Evolutionary conservation across 1,140 invertebrate species (phyloP).

Genomic region (Harlomillsia oculata): DNA sequence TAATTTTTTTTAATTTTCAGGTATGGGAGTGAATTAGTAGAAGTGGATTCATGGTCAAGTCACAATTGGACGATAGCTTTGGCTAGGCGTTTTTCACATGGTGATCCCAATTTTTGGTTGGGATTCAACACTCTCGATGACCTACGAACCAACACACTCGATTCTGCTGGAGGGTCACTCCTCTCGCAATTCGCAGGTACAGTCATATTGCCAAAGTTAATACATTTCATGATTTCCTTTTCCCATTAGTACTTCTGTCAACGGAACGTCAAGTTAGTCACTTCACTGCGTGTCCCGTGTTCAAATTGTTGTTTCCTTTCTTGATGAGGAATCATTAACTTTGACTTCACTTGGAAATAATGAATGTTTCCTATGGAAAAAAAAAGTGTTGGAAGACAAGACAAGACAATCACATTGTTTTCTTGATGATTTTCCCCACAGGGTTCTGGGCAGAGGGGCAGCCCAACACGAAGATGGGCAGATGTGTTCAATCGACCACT

Average conservation of each 20-base stretch:
- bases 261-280: too few species aligned
- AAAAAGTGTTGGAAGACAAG: too few species aligned
- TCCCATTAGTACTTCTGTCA: too few species aligned
- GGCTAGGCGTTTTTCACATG: conserved; percentile 46
- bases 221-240: too few species aligned
- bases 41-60: conserved; percentile 76
- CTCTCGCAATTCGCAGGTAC: conserved; percentile 84
- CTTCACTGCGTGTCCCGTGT: too few species aligned
- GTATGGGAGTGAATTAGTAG: conserved; percentile 84
- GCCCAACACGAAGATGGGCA: conserved; percentile 52
- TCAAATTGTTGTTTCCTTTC: too few species aligned
- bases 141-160: conserved; percentile 80
- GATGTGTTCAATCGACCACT: conserved; percentile 35
- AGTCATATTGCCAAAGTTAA: too few species aligned
- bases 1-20: conserved; percentile 44
- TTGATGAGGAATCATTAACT: too few species aligned
- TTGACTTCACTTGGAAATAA: too few species aligned
- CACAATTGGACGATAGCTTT: conserved; percentile 80
- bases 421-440: too few species aligned
- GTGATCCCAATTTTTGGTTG: conserved; percentile 59
- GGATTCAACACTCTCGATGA: conserved; percentile 81
- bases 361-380: too few species aligned
- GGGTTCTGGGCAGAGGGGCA: conserved; percentile 80
- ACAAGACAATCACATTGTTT: too few species aligned
- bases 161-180: conserved; percentile 80